These are phyloP conservation scores for Xiphias gladius DNA, from an alignment of 2,113 vertebrate species.

Conservation along the genomic window DNA sequence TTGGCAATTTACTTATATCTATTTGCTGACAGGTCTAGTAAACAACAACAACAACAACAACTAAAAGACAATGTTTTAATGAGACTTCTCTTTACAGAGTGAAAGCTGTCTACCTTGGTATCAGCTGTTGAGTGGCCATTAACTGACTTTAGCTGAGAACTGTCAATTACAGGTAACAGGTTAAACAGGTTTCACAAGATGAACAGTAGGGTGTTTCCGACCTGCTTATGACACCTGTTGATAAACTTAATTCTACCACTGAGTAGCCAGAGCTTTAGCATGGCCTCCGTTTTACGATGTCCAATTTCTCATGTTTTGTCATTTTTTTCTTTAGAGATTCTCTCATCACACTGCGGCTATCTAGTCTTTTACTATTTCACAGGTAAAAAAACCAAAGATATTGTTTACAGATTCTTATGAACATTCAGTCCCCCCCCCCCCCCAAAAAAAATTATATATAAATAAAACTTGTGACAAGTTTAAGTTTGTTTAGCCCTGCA, in stretches of 20 bases:
- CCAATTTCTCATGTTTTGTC: background rate
- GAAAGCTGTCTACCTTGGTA: background rate
- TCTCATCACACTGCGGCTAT: background rate
- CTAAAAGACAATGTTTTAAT: background rate
- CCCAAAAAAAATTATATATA: constrained; percentile 8
- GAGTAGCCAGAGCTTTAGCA: background rate
- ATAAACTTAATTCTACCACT: constrained; percentile 2
- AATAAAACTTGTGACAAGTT: constrained; percentile 25
- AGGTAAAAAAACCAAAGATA: background rate
- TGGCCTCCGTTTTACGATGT: background rate
- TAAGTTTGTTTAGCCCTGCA: constrained; percentile 58
- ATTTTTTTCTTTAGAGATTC: constrained; percentile 10
- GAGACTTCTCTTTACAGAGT: background rate
- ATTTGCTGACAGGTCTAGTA: background rate
- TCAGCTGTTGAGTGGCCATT: background rate
- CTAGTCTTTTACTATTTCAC: background rate
- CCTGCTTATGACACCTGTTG: constrained; percentile 9
- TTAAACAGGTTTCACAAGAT: background rate
- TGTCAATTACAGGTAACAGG: background rate
- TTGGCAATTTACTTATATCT: background rate
- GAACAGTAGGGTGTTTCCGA: background rate
- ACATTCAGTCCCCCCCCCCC: background rate
- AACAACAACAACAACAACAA: background rate
- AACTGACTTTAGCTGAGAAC: background rate
- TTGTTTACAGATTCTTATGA: background rate